These are phyloP conservation scores for Villa cingulata DNA, from an alignment of 2,888 invertebrate species.

Conservation along the genomic window DNA sequence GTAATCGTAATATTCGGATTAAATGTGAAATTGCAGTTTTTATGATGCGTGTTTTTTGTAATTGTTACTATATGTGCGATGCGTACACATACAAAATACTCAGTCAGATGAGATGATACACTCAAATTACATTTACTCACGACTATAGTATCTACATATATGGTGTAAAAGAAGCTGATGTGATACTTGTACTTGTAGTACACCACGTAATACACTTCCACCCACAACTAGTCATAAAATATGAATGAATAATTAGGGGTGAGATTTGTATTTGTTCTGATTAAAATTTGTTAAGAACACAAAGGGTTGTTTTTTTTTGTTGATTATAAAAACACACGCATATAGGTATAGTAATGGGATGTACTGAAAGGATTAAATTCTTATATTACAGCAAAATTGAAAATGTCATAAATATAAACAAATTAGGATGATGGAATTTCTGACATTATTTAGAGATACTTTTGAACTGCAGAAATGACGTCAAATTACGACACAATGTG, in stretches of 20 bases:
- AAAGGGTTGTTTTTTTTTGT: slow-evolving; percentile 3
- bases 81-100: background rate
- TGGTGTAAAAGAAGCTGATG: background rate
- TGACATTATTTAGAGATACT: slow-evolving; percentile 4
- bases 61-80: background rate
- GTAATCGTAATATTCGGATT: background rate
- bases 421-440: slow-evolving; percentile 8
- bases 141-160: background rate
- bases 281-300: slow-evolving; percentile 5
- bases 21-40: slow-evolving; percentile 5
- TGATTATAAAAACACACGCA: background rate
- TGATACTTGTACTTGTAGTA: background rate
- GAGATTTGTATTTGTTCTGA: background rate
- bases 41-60: background rate
- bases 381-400: slow-evolving; percentile 1
- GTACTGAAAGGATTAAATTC: slow-evolving; percentile 4
- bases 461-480: background rate
- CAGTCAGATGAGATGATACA: background rate
- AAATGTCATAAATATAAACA: slow-evolving; percentile 4
- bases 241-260: background rate
- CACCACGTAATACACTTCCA: background rate
- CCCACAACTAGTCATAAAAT: background rate
- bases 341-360: background rate
- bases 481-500: slow-evolving; percentile 3
- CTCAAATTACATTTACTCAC: slow-evolving; percentile 6